Conservation (phyloP, 30 jellyfish, hydroid and myxozoan species). For the Euphysa ruthae region DNA sequence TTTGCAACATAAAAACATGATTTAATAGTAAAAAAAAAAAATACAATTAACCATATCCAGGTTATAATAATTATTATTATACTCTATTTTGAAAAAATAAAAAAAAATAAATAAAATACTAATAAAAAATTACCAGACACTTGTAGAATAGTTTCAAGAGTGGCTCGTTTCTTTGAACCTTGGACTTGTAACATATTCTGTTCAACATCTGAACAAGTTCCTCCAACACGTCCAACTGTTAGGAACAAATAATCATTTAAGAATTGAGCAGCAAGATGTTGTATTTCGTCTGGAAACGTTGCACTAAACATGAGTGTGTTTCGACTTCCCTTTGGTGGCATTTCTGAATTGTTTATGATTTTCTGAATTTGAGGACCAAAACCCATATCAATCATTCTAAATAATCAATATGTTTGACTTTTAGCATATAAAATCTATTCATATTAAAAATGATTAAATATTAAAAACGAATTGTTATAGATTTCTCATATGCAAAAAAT, state of each 20-base stretch:
- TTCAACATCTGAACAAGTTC: slow-evolving; percentile 78
- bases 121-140: too few species aligned
- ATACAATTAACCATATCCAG: too few species aligned
- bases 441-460: neutral
- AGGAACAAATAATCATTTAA: slow-evolving; percentile 68
- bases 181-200: slow-evolving; percentile 60
- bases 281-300: slow-evolving; percentile 93
- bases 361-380: slow-evolving; percentile 66
- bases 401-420: neutral
- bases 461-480: neutral
- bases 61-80: too few species aligned
- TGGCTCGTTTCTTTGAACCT: slow-evolving; percentile 66
- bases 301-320: slow-evolving; percentile 96
- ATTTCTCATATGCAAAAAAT: too few species aligned
- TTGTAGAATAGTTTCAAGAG: slow-evolving; percentile 53
- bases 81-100: too few species aligned
- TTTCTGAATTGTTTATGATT: slow-evolving; percentile 45
- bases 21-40: too few species aligned
- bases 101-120: too few species aligned
- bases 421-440: neutral
- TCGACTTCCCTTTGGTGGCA: slow-evolving; percentile 77
- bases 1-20: too few species aligned
- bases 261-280: slow-evolving; percentile 81
- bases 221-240: slow-evolving; percentile 98
- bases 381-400: slow-evolving; percentile 96